Base-by-base conservation (phyloP, 2,797 vertebrate species). In the Pseudomugil gertrudae region DNA sequence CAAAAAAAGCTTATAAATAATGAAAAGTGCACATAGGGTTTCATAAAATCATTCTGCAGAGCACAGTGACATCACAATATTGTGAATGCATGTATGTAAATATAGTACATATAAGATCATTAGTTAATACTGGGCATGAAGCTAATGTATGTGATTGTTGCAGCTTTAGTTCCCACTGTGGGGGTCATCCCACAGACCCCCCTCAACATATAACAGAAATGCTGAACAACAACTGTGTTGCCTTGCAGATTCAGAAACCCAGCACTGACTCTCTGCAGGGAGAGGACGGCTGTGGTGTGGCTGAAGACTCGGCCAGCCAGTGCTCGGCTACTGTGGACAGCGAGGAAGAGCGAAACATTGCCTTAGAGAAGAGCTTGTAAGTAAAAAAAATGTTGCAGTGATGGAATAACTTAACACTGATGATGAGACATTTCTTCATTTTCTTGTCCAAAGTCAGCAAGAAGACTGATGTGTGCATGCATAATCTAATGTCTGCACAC, bases 311-410 rank as follows among this genome's bases (percentile, higher is more conserved):
- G 4, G 72, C 55, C 40, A 90, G 83, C 77, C 87, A 85, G 65
- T 82, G 85, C 66, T 90, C 87, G 6, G 76, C 83, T n/a, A 54
- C 72, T 1, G 76, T 83, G 57, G 92, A 93, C 89, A 95, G 82
- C 53, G 94, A 95, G 45, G 95, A 95, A 62, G 94, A 94, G 79
- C 91, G 90, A 82, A 93, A 67, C 73, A 53, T 54, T 55, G 94
- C 95, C 80, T 91, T 95, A 84, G 95, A 96, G 88, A 96, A 95
- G 88, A 96, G 95, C 93, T 92, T 95, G 95, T 96, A 93, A 90
- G 95, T 92, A 51, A 55, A 48, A 4, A 35, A 29, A 3, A 7
- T 21, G 52, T 9, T 17, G 29, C 24, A 29, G 54, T 30, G n/a
- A 60, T 33, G n/a, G 0, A 59, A 15, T 1, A 40, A 3, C 24